Evolutionary conservation across 2,797 vertebrate genomes (phyloP), one percentile per base, ranked within the genome.

Genomic region (Sebastes cheni): DNA sequence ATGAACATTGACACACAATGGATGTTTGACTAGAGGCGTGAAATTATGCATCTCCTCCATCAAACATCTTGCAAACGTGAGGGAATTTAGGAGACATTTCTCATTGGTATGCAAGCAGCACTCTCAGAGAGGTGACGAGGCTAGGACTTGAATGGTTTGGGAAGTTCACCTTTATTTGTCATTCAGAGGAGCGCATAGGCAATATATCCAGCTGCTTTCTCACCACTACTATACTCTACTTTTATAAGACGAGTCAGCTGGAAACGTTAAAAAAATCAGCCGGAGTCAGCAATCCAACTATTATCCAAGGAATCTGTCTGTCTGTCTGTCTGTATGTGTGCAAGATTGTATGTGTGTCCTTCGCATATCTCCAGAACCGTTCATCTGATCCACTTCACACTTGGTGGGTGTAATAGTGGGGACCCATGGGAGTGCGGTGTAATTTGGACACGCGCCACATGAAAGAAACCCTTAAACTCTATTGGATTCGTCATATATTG

Each of bases 11-110:
- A 74, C 39, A 54, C 70, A 67, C 65, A 36, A 54, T 32, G 55
- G 60, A 80, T 50, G 84, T 70, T 84, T 74, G 62, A 77, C 71
- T 39, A 23, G 56, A 83, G 79, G 58, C n/a, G 67, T 81, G 72
- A 80, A 82, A 84, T 82, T 25, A 68, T 52, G 30, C n/a, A 27
- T 77, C 79, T 75, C 67, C 46, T 78, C 67, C 42, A 72, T 76
- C 64, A 66, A 61, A 73, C 42, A 64, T 39, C 36, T 46, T 23
- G 68, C 64, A 74, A 80, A 83, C 14, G 23, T 55, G 34, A 60
- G 18, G 59, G 68, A 64, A 68, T 54, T 36, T 55, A 65, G 10
- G 12, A 67, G 9, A 34, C 30, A 46, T 25, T 29, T 60, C 36
- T 68, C 54, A 50, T 27, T 66, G 27, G 36, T 56, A 64, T 50